phyloP scores from a whole-genome alignment of 2,888 invertebrate genomes.

The Drosophila eohydei region DNA sequence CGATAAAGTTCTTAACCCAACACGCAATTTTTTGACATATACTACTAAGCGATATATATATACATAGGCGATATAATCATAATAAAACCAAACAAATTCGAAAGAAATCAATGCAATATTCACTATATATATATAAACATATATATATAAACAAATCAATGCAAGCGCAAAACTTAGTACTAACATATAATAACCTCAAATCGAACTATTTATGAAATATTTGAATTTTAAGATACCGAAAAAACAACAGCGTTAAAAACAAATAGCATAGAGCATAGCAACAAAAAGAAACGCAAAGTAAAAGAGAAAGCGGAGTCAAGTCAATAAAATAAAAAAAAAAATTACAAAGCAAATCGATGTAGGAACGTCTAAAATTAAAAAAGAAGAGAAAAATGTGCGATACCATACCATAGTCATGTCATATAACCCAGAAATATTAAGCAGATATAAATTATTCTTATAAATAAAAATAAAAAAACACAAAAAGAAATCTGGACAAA shows the following conservation, averaged over 20 bases:
- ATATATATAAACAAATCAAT: slow-evolving; percentile 51
- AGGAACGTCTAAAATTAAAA: slow-evolving; percentile 26
- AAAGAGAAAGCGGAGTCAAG: slow-evolving; percentile 19
- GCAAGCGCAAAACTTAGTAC: slow-evolving; percentile 63
- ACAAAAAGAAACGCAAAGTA: slow-evolving; percentile 7
- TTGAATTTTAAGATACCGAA: slow-evolving; percentile 59
- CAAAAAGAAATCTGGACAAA: slow-evolving; percentile 35
- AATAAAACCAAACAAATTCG: slow-evolving; percentile 41
- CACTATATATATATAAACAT: slow-evolving; percentile 41
- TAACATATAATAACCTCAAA: slow-evolving; percentile 38
- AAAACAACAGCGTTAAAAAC: slow-evolving; percentile 38
- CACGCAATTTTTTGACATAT: slow-evolving; percentile 67
- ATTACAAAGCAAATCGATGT: slow-evolving; percentile 22
- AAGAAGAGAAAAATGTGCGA: slow-evolving; percentile 41
- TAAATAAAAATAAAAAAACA: slow-evolving; percentile 75
- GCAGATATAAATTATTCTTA: slow-evolving; percentile 84
- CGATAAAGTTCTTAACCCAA: slow-evolving; percentile 57
- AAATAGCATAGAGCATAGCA: slow-evolving; percentile 48
- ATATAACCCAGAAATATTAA: slow-evolving; percentile 79
- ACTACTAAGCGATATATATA: slow-evolving; percentile 49
- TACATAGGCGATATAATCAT: slow-evolving; percentile 66
- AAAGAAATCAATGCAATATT: slow-evolving; percentile 70
- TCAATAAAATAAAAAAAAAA: slow-evolving; percentile 41
- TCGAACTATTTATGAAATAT: slow-evolving; percentile 47
- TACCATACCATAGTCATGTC: slow-evolving; percentile 80